Conservation (phyloP, 2,888 invertebrate species). For the Drosophila prolongata region DNA sequence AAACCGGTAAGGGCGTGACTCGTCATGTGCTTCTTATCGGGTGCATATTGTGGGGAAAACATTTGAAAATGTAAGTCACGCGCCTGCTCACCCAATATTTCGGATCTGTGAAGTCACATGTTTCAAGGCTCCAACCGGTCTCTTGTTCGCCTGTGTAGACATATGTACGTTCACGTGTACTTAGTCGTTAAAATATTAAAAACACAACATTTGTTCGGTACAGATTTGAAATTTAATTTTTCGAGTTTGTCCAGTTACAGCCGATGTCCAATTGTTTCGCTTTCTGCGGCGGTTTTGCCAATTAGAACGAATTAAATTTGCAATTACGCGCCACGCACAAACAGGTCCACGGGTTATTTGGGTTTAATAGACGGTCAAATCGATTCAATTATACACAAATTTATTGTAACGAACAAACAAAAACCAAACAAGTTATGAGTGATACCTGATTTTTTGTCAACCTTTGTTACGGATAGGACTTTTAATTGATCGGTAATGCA, state of each 20-base stretch:
- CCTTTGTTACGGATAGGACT: conserved; percentile 26
- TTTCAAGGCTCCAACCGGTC: conserved; percentile 40
- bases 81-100: conserved; percentile 22
- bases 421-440: conserved; percentile 28
- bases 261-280: conserved; percentile 22
- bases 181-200: conserved; percentile 7
- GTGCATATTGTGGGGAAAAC: conserved; percentile 1
- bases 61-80: conserved; percentile 40
- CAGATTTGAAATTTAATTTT: conserved; percentile 24
- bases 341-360: conserved; percentile 45
- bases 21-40: not conserved
- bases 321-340: conserved; percentile 46
- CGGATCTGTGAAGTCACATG: conserved; percentile 42
- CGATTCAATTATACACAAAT: conserved; percentile 35
- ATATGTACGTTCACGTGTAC: conserved; percentile 28
- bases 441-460: conserved; percentile 38
- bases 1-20: conserved; percentile 36
- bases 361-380: conserved; percentile 33
- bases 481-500: conserved; percentile 11
- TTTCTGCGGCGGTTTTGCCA: conserved; percentile 42
- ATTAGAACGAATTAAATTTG: conserved; percentile 53
- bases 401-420: conserved; percentile 20
- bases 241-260: conserved; percentile 32
- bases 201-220: conserved; percentile 8
- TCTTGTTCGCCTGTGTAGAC: conserved; percentile 8